Base-by-base conservation (phyloP, 1,140 invertebrate genomes). In the Zaprionus camerounensis region DNA sequence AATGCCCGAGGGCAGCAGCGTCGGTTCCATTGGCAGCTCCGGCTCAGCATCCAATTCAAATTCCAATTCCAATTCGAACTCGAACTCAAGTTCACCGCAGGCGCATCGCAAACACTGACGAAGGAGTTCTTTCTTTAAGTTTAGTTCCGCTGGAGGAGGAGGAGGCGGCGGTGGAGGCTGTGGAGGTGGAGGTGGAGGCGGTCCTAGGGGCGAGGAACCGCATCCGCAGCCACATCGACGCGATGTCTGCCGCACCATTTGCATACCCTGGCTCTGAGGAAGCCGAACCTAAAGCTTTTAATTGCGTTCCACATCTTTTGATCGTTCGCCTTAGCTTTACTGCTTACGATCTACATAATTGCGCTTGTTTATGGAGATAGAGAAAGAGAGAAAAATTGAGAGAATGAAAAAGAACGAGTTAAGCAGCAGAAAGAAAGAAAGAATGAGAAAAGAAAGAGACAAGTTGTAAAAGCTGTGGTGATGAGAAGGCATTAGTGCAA, bases 121-220 rank as follows among this genome's bases (percentile, higher is more conserved):
- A 92, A 92, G 92, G 80, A 91, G 92, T 78, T 92, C 92, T 6
- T 91, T 92, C 28, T 92, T 92, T n/a, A 88, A 81, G 57, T 91
- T 92, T 46, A 82, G 78, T 55, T 67, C 69, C 1, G 76, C 67
- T 5, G 68, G 34, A 0, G 65, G 26, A 13, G 70, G 22, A 5
- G 71, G 24, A 9, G 76, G 55, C 7, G 67, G 57, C n/a, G 44
- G 9, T 5, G 63, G 13, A 1, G 63, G 34, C 4, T 64, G 22
- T 2, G 68, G 12, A 6, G 73, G 46, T 9, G 76, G 68, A 20
- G 66, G 62, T 11, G 81, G 73, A 13, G 83, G 85, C 7, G 91
- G 91, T 41, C 81, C 75, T 22, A 77, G 59, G 9, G 91, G 91
- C 46, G 91, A 86, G 61, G 91, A 91, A 36, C 83, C 83, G 5